A percentile compares a stretch with the other conserved stretches of the same genome.
phyloP scores from a whole-genome alignment of 2,113 vertebrate genomes.

The Rhea americana region DNA sequence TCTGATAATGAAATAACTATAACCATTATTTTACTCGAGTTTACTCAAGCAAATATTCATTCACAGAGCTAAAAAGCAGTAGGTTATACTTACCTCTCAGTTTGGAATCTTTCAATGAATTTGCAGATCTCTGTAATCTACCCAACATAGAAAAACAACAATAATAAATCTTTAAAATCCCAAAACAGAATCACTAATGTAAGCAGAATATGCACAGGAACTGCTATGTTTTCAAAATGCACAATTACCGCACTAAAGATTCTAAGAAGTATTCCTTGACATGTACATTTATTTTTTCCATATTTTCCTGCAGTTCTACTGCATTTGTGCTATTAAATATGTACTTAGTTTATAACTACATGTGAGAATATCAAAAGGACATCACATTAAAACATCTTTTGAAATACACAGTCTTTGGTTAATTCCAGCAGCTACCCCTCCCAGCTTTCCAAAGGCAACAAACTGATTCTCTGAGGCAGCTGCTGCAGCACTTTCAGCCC shows the following conservation, averaged over 20 bases:
- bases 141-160: conserved; percentile 27
- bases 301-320: not conserved
- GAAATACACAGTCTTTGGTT: not conserved
- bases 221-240: not conserved
- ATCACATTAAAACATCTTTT: not conserved
- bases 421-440: not conserved
- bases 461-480: not conserved
- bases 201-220: not conserved
- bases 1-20: conserved; percentile 76
- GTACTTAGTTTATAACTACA: not conserved
- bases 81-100: conserved; percentile 85
- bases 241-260: not conserved
- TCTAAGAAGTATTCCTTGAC: not conserved
- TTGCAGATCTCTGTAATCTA: conserved; percentile 88
- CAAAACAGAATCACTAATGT: not conserved
- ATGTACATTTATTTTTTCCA: not conserved
- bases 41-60: not conserved
- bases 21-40: not conserved
- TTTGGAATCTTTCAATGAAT: conserved; percentile 88
- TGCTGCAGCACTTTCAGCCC: not conserved
- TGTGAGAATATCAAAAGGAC: not conserved
- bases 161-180: not conserved
- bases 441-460: not conserved
- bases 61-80: not conserved
- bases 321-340: not conserved